phyloP scores from a whole-genome alignment of 2,888 invertebrate species.

The Agrypnus murinus region DNA sequence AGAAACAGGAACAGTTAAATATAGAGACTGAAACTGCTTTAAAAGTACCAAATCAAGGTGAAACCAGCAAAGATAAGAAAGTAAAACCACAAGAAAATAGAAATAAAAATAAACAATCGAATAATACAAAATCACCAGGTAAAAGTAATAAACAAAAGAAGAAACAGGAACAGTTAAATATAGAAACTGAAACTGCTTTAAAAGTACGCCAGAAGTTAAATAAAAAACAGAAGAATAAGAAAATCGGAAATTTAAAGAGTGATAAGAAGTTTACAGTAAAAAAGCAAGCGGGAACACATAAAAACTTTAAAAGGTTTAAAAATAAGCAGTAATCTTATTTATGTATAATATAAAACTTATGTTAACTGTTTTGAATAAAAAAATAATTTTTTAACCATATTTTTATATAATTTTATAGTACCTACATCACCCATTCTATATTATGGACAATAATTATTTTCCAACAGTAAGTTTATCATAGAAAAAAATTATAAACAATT shows the following conservation, averaged over 20 bases:
- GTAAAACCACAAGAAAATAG: conserved; percentile 18
- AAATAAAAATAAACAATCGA: conserved; percentile 9
- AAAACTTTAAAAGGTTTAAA: conserved; percentile 34
- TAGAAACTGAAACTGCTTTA: conserved; percentile 15
- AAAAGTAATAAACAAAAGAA: not conserved
- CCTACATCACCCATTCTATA: too few species aligned
- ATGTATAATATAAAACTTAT: too few species aligned
- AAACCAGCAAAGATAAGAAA: not conserved
- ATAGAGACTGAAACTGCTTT: conserved; percentile 15
- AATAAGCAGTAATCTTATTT: conserved; percentile 17
- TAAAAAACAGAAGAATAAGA: conserved; percentile 58
- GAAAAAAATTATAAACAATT: too few species aligned
- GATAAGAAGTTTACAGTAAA: not conserved
- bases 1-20: not conserved
- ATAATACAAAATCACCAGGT: not conserved
- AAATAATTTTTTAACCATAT: too few species aligned
- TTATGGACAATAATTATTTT: too few species aligned
- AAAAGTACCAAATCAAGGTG: conserved; percentile 41
- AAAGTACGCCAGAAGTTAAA: conserved; percentile 57
- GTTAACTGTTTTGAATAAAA: too few species aligned
- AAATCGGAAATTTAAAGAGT: conserved; percentile 54
- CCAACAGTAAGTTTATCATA: too few species aligned
- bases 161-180: conserved; percentile 4
- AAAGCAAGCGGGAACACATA: not conserved
- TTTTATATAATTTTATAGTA: too few species aligned